Conservation (phyloP, 1,140 invertebrate species). For the Diabrotica undecimpunctata region DNA sequence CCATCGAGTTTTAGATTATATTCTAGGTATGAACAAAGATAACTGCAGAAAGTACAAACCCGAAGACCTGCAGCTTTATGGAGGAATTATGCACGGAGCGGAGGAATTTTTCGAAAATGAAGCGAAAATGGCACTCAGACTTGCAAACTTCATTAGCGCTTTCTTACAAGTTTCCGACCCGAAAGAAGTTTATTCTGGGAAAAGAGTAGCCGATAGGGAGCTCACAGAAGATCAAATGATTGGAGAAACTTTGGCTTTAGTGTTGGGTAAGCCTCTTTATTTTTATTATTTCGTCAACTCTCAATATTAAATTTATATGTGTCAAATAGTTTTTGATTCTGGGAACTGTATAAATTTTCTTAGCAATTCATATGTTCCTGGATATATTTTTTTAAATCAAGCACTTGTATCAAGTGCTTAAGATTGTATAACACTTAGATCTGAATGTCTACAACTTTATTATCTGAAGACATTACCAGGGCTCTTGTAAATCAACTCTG, state of each 20-base stretch:
- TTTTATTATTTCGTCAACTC: too few species aligned
- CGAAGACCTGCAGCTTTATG: conserved; percentile 71
- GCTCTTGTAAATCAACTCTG: too few species aligned
- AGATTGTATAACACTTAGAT: too few species aligned
- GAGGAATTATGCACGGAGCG: conserved; percentile 81
- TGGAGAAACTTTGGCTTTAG: conserved; percentile 84
- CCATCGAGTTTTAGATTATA: conserved; percentile 73
- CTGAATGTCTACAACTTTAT: too few species aligned
- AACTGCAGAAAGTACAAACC: conserved; percentile 68
- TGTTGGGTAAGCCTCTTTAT: conserved; percentile 54
- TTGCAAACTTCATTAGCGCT: conserved; percentile 92
- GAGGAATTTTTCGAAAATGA: conserved; percentile 89
- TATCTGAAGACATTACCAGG: too few species aligned
- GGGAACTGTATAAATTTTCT: too few species aligned
- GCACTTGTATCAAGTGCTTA: too few species aligned
- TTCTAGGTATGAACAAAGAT: conserved; percentile 64
- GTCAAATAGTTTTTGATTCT: too few species aligned
- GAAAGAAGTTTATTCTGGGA: conserved; percentile 90
- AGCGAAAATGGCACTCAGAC: conserved; percentile 88
- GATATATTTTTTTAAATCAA: too few species aligned
- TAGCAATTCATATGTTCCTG: too few species aligned
- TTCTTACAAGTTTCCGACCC: conserved; percentile 93
- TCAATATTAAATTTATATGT: too few species aligned
- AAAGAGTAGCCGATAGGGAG: conserved; percentile 79
- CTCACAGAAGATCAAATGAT: conserved; percentile 93